Conservation (phyloP, 2,797 vertebrate genomes). For the Pempheris klunzingeri region DNA sequence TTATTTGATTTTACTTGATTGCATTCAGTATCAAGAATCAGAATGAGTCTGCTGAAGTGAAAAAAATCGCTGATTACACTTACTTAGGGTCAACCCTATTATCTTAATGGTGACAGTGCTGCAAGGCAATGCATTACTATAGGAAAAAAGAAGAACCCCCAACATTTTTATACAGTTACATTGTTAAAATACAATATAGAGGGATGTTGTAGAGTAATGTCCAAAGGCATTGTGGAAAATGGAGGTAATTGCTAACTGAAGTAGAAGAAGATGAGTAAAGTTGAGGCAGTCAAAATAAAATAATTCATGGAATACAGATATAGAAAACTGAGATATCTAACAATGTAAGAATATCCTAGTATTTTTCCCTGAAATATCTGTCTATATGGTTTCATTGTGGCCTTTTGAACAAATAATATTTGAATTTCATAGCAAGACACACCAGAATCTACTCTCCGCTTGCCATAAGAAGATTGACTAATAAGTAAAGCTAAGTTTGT, state of each 20-base stretch:
- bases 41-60: not conserved
- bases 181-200: conserved; percentile 26
- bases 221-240: conserved; percentile 35
- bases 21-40: not conserved
- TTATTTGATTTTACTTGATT: conserved; percentile 1
- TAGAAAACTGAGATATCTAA: conserved; percentile 4
- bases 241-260: conserved; percentile 29
- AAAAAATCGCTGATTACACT: not conserved
- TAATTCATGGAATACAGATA: not conserved
- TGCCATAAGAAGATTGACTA: conserved; percentile 35
- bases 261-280: conserved; percentile 19
- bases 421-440: conserved; percentile 35
- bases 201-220: conserved; percentile 11
- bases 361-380: not conserved
- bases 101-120: not conserved
- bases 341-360: not conserved
- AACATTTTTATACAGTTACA: not conserved
- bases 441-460: conserved; percentile 20
- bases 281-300: conserved; percentile 14
- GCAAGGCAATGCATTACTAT: not conserved
- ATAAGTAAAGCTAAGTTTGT: conserved; percentile 44
- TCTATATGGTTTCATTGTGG: not conserved
- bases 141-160: not conserved
- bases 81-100: not conserved
- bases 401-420: conserved; percentile 34